phyloP scores from a whole-genome alignment of 1,140 invertebrate genomes.

The Euschistus heros region DNA sequence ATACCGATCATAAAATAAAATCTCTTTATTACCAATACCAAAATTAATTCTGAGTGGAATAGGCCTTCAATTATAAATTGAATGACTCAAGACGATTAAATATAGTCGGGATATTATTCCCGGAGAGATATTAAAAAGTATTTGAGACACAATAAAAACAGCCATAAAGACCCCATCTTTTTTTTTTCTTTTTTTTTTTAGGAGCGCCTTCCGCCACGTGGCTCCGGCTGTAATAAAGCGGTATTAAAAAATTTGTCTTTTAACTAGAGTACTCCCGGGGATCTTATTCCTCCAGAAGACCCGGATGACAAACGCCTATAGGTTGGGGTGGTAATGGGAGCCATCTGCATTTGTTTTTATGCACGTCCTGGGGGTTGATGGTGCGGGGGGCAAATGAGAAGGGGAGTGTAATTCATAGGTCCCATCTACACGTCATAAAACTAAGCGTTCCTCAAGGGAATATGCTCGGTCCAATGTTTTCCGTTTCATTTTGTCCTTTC shows the following conservation, averaged over 20 bases:
- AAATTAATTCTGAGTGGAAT: too few species aligned
- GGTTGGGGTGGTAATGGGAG: conserved; percentile 3
- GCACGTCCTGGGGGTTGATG: neutral
- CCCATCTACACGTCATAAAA: too few species aligned
- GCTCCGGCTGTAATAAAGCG: conserved; percentile 2
- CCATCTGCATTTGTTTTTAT: conserved; percentile 14
- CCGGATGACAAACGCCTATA: neutral
- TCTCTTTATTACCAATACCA: too few species aligned
- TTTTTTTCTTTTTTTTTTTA: too few species aligned
- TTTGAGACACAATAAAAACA: too few species aligned
- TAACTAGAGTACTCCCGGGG: neutral
- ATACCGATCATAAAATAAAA: too few species aligned
- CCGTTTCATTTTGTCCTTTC: neutral
- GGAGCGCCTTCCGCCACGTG: neutral
- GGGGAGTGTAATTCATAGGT: too few species aligned
- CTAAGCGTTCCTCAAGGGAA: neutral
- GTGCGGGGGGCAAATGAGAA: neutral
- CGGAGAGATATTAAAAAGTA: too few species aligned
- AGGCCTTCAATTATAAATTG: too few species aligned
- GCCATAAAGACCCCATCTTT: too few species aligned
- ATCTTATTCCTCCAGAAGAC: neutral
- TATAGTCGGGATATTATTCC: too few species aligned
- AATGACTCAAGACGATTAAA: too few species aligned
- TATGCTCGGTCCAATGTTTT: neutral
- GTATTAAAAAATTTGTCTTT: conserved; percentile 9